Conservation (phyloP, 2,113 vertebrate genomes). For the Myiagra hebetior region DNA sequence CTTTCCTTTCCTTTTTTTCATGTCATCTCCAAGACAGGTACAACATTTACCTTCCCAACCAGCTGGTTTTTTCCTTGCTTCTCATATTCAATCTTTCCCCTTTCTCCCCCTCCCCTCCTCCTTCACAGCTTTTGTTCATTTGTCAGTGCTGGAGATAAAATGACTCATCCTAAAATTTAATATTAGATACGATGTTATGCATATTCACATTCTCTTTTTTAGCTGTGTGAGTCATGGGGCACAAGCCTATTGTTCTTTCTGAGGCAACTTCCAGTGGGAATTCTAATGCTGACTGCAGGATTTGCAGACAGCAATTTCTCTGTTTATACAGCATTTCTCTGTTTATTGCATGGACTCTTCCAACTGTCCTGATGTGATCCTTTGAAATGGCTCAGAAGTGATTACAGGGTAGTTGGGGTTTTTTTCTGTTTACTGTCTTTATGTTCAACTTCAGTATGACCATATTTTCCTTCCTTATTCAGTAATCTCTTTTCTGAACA, state of each 20-base stretch:
- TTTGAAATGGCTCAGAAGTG: neutral
- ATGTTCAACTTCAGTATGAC: neutral
- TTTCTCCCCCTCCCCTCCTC: no score
- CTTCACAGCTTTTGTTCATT: neutral
- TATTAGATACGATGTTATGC: neutral
- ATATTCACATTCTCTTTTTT: neutral
- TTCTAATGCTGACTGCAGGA: neutral
- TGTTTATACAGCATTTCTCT: neutral
- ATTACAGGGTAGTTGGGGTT: neutral
- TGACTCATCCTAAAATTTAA: neutral
- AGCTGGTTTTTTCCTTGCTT: neutral
- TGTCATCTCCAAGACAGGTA: neutral
- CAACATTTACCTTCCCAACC: neutral
- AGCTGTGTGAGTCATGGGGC: neutral
- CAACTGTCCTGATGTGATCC: neutral
- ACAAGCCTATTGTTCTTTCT: neutral
- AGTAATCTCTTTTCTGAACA: neutral
- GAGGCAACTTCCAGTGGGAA: neutral
- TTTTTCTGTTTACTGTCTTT: neutral
- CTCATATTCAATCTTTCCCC: neutral
- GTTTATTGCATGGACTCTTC: neutral
- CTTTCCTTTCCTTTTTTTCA: accelerated
- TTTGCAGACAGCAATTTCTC: neutral
- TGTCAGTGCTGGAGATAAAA: neutral
- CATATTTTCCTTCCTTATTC: neutral